Evolutionary conservation across 1,140 invertebrate genomes (phyloP).

Genomic region (Sinonovacula constricta): DNA sequence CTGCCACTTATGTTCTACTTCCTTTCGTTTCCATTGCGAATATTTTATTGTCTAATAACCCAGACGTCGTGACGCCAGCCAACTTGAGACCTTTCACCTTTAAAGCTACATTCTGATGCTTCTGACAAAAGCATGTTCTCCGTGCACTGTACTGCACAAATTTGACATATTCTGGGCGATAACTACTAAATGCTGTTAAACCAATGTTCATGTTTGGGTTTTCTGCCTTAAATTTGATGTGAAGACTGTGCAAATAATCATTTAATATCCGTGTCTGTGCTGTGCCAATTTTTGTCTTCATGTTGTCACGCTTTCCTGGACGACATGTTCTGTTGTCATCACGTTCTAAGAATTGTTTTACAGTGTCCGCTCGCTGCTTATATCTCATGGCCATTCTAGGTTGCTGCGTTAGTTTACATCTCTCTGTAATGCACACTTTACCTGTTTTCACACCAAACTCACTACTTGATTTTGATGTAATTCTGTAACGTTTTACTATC

Average conservation of each 20-base stretch:
- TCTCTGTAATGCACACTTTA: not conserved
- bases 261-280: not conserved
- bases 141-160: slow-evolving; percentile 19
- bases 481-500: not conserved
- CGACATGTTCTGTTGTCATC: slow-evolving; percentile 13
- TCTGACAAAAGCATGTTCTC: slow-evolving; percentile 49
- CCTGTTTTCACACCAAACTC: slow-evolving; percentile 3
- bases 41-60: slow-evolving; percentile 23
- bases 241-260: slow-evolving; percentile 32
- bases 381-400: not conserved
- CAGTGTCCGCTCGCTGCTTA: not conserved
- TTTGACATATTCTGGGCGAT: slow-evolving; percentile 30
- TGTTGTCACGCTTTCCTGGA: not conserved
- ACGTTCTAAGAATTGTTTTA: not conserved
- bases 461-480: not conserved
- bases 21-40: slow-evolving; percentile 44
- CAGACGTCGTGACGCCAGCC: not conserved
- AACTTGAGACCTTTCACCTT: slow-evolving; percentile 25
- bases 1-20: slow-evolving; percentile 31
- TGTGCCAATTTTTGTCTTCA: not conserved
- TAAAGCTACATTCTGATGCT: slow-evolving; percentile 47
- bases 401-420: not conserved
- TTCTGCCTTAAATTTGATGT: slow-evolving; percentile 35
- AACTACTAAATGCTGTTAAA: slow-evolving; percentile 29
- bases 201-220: slow-evolving; percentile 13